A percentile compares a stretch with the other conserved stretches of the same genome.
phyloP scores from a whole-genome alignment of 2,113 vertebrate genomes.

The Triplophysa rosa region DNA sequence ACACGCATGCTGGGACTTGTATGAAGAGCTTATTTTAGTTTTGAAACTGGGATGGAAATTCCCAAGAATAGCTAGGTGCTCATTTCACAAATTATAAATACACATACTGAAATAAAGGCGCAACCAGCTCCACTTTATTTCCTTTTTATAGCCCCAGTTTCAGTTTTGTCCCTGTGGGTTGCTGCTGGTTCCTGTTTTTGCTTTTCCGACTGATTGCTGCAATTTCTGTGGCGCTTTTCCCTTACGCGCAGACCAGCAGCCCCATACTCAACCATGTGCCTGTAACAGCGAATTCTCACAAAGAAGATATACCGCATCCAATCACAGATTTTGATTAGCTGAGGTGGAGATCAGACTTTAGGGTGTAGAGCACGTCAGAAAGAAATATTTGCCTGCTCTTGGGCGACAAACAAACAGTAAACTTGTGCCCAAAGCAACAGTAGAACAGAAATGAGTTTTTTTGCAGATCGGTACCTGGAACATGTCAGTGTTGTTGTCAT shows the following conservation, averaged over 20 bases:
- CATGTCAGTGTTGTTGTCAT: conserved; percentile 97
- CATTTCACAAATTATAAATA: conserved; percentile 29
- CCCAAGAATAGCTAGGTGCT: conserved; percentile 20
- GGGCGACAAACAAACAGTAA: background rate
- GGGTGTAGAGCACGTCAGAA: conserved; percentile 31
- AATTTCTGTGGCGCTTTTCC: conserved; percentile 25
- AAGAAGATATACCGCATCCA: conserved; percentile 18
- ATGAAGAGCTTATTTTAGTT: background rate
- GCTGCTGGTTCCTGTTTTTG: conserved; percentile 39
- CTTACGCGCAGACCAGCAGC: conserved; percentile 9
- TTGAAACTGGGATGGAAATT: conserved; percentile 16
- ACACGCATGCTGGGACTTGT: conserved; percentile 1
- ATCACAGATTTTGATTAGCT: conserved; percentile 48
- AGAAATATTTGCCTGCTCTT: background rate
- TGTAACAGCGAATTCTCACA: conserved; percentile 33
- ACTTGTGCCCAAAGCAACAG: background rate
- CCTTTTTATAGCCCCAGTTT: conserved; percentile 27
- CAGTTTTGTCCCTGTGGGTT: conserved; percentile 10
- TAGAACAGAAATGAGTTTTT: too few species aligned
- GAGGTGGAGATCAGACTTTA: conserved; percentile 25
- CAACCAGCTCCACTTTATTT: conserved; percentile 24
- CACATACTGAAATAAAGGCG: conserved; percentile 12
- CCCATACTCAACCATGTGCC: conserved; percentile 33
- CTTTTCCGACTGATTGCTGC: conserved; percentile 25
- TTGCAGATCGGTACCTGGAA: conserved; percentile 85